Base-by-base conservation (phyloP, 1,140 invertebrate species). In the Drosophila melanica region DNA sequence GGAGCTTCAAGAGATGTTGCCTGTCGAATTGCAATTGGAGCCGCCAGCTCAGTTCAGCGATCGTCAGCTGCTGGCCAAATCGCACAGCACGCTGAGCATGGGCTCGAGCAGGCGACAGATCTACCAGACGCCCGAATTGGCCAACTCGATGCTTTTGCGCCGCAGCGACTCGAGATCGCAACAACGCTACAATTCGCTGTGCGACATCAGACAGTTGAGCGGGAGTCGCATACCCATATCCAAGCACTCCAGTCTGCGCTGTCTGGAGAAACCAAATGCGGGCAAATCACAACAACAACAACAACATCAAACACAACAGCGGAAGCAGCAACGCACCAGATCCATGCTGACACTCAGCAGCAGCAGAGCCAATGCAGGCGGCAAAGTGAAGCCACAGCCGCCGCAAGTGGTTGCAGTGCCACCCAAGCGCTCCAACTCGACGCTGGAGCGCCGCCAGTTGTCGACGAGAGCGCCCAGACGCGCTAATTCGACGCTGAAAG, bases 111-210 rank as follows among this genome's bases (percentile, higher is more conserved):
- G 71, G 50, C 57, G 73, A 33, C 84, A 90, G 67, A 69, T 81
- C 18, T 90, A 90, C 39, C 89, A 90, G 57, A 79, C 89, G 0
- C 81, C 84, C 1, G 89, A 90, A 4, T 18, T 89, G 71, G 70
- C 84, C 41, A 71, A 76, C 16, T 73, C 78, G 33, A 54, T 77
- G 59, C 42, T 86, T 12, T 14, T 87, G 47, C 63, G 78, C 0
- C 81, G 82, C 10, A 58, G 55, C 50, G 14, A 54, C 16, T 66
- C 58, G 16, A 54, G 60, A 12, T 58, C 55, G 5, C 54, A 82
- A n/a, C 66, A 67, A 27, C 69, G 85, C 9, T 92, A 93, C 41
- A 94, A 92, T 80, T 94, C 93, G 55, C 90, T 94, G 50, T 94
- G 93, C 92, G 94, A 94, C 79, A 90, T 94, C 45, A 77, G 63